These are phyloP conservation scores for Orthonychiurus folsomi DNA, from an alignment of 2,888 invertebrate genomes.

Conservation along the genomic window DNA sequence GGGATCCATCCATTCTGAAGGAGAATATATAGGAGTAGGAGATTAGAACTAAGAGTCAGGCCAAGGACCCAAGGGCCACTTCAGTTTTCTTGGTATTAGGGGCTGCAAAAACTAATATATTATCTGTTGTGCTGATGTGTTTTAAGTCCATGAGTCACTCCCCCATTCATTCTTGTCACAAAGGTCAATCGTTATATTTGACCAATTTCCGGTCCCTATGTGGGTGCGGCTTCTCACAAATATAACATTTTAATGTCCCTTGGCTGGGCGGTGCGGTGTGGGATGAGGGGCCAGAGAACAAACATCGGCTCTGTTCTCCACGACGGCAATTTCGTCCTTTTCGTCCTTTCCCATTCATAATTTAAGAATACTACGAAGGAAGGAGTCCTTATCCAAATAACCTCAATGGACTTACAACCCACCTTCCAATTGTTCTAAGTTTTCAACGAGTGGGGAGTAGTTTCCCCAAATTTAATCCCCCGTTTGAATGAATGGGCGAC, in stretches of 20 bases:
- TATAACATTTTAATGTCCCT: not conserved
- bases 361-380: not conserved
- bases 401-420: no score
- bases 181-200: constrained; percentile 4
- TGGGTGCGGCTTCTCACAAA: constrained; percentile 6
- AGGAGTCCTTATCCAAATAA: no score
- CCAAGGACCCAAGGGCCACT: no score
- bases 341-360: not conserved
- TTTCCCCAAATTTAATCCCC: no score
- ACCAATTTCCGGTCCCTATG: constrained; percentile 6
- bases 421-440: no score
- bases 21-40: no score
- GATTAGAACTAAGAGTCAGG: no score
- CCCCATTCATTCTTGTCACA: not conserved
- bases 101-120: not conserved
- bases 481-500: no score
- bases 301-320: not conserved
- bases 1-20: no score
- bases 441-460: no score
- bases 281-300: not conserved
- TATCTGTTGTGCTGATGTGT: no score
- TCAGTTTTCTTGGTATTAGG: no score
- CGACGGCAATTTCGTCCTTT: not conserved
- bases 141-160: not conserved
- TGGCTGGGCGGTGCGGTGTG: not conserved